Evolutionary conservation across 2,888 invertebrate species (phyloP).

Genomic region (Anthrax anthrax): DNA sequence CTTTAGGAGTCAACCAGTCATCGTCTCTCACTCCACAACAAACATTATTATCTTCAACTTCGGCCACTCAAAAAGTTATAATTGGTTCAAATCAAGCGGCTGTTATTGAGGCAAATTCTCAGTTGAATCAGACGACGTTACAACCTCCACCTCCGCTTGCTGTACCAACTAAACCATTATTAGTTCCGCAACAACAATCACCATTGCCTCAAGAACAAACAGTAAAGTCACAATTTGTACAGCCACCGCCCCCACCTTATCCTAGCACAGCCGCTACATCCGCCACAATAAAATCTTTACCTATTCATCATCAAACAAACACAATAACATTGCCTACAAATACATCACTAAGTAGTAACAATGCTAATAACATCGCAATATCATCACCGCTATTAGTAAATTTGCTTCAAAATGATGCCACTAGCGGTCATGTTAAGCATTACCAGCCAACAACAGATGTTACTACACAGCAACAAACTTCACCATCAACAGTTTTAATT

Average conservation of each 20-base stretch:
- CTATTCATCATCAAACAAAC: constrained; percentile 4
- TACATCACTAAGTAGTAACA: constrained; percentile 1
- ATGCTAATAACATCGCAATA: constrained; percentile 47
- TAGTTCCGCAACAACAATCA: constrained; percentile 4
- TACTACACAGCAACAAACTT: constrained; percentile 9
- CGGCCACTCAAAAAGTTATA: constrained; percentile 1
- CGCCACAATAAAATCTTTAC: constrained; percentile 5
- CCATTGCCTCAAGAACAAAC: constrained; percentile 7
- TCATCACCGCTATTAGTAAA: constrained; percentile 85
- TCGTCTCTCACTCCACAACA: neutral
- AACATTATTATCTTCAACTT: neutral
- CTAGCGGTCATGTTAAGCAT: constrained; percentile 20
- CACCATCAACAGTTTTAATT: constrained; percentile 17
- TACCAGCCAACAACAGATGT: constrained; percentile 10
- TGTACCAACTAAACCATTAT: constrained; percentile 5
- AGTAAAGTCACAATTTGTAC: constrained; percentile 27
- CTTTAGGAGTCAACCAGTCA: constrained; percentile 7
- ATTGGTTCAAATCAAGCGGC: constrained; percentile 2
- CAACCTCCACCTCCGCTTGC: constrained; percentile 8
- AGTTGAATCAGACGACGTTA: neutral
- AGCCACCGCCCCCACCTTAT: constrained; percentile 30
- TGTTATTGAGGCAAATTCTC: neutral
- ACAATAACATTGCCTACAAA: constrained; percentile 6
- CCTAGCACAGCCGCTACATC: constrained; percentile 22
- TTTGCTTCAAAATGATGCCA: constrained; percentile 71